Evolutionary conservation across 2,888 invertebrate species (phyloP), one percentile per base, ranked within the genome.

Genomic region (Ectemnius continuus): DNA sequence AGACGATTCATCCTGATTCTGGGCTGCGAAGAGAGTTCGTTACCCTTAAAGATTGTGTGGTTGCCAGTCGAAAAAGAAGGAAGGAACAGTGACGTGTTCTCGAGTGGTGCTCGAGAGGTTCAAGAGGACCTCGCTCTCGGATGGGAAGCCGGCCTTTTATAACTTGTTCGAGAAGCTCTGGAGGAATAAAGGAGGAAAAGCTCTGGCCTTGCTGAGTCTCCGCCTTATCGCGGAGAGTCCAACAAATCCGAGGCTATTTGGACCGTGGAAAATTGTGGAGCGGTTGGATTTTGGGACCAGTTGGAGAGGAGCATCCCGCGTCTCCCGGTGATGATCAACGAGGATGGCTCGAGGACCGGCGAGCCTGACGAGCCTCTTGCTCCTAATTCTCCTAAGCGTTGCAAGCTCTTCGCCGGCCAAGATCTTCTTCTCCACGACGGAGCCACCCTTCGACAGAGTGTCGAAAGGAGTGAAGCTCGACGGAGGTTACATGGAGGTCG

Each of bases 401-500:
- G 58, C 81, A 66, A 72, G 79, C 62, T 71, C 73, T 67, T 81
- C 77, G 64, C 79, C 73, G 63, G 75, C 71, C 48, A 75, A 66
- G 63, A 70, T 47, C n/a, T 20, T 60, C 26, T 63, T 60, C 28
- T 66, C 46, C 47, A 70, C 74, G 56, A 78, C 77, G 45, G 81
- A 73, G 23, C 52, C 83, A 2, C 78, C 85, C 13, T 80, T 84
- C 63, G 71, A 73, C 18, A 80, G 85, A 36, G 82, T 83, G 14
- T 76, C 86, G 52, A 85, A 80, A 16, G 84, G 82, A 11, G 82
- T 88, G 18, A 78, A 75, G 60, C 74, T 89, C 3, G 81, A 84
- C 8, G 84, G 86, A 2, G 80, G 85, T 11, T 86, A 85, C 66
- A 89, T 91, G 88, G 91, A 91, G 68, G 80, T 90, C 56, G 84